These are phyloP conservation scores for Rotaria sp. DNA, from an alignment of 2,888 invertebrate genomes.

Conservation along the genomic window DNA sequence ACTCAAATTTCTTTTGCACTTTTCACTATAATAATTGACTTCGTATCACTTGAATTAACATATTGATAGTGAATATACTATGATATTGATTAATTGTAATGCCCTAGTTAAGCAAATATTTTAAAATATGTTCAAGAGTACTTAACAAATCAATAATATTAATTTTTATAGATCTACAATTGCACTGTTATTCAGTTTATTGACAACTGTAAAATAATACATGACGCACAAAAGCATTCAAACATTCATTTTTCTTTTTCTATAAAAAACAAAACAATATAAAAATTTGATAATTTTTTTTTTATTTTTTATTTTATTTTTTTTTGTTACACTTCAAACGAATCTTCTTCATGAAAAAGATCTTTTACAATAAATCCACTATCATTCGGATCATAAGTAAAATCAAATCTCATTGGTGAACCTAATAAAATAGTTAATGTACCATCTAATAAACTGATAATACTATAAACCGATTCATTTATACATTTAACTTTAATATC, in stretches of 20 bases:
- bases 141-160: background rate
- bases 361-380: background rate
- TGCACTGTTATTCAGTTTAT: background rate
- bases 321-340: conserved; percentile 3
- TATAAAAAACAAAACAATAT: background rate
- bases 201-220: background rate
- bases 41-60: too few species aligned
- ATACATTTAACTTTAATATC: background rate
- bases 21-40: too few species aligned
- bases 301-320: background rate
- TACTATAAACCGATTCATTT: conserved; percentile 10
- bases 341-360: background rate
- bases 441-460: background rate
- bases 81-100: too few species aligned
- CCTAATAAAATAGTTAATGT: background rate
- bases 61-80: too few species aligned
- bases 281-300: background rate
- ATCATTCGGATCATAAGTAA: conserved; percentile 21
- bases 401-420: conserved; percentile 23
- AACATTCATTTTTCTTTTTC: background rate
- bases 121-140: background rate
- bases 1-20: too few species aligned
- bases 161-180: background rate
- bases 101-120: too few species aligned
- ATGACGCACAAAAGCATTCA: background rate